Evolutionary conservation across 2,888 invertebrate genomes (phyloP).

Genomic region (Graphium colonna): DNA sequence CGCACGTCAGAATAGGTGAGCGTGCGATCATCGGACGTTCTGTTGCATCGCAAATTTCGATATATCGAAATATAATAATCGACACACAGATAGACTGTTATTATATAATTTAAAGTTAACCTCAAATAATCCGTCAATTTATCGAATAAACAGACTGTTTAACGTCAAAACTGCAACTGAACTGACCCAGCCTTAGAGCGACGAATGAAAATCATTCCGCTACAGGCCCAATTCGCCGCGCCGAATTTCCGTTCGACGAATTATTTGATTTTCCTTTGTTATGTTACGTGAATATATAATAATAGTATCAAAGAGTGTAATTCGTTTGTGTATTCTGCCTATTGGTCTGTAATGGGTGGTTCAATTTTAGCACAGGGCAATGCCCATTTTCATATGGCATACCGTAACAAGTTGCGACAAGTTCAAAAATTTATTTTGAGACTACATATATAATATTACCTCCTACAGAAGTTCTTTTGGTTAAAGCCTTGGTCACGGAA

Average conservation of each 20-base stretch:
- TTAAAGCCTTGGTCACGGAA: too few relatives aligned
- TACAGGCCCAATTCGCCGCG: conserved; percentile 3
- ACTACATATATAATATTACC: too few relatives aligned
- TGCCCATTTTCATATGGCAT: too few relatives aligned
- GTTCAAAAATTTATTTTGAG: too few relatives aligned
- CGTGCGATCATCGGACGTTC: conserved; percentile 9
- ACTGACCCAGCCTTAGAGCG: neutral
- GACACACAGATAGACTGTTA: conserved; percentile 7
- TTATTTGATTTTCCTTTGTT: conserved; percentile 12
- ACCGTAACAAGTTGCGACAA: too few relatives aligned
- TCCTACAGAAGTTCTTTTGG: too few relatives aligned
- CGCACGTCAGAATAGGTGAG: conserved; percentile 23
- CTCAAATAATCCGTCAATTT: too few relatives aligned
- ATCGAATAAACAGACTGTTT: too few relatives aligned
- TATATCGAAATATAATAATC: conserved; percentile 9
- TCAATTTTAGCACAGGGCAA: too few relatives aligned
- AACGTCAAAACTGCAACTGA: too few relatives aligned
- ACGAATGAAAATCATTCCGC: conserved; percentile 14
- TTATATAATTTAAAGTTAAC: too few relatives aligned
- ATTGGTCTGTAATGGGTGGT: neutral
- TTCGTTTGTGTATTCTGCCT: neutral
- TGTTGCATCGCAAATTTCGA: conserved; percentile 8
- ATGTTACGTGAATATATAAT: neutral
- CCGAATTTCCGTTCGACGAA: neutral
- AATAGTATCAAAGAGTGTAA: neutral